Evolutionary conservation across 2,797 vertebrate species (phyloP).

Genomic region (Caiman crocodilus): DNA sequence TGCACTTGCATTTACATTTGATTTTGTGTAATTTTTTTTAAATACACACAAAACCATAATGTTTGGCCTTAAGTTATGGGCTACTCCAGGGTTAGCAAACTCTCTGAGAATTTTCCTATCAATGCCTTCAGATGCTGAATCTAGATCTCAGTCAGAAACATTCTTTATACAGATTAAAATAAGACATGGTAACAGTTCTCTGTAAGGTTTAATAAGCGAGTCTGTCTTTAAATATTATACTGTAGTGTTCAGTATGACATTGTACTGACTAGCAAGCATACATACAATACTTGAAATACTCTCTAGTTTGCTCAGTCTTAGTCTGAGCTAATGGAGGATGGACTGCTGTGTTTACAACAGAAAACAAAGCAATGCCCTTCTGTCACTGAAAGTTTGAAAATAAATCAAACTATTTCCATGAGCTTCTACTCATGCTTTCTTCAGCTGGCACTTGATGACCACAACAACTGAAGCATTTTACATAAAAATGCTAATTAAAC

Average conservation of each 20-base stretch:
- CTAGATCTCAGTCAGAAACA: background rate
- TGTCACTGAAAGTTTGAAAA: background rate
- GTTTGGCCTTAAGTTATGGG: background rate
- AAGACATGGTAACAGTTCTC: background rate
- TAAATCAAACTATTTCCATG: conserved; percentile 22
- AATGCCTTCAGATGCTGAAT: background rate
- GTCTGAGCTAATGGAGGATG: background rate
- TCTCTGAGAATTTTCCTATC: background rate
- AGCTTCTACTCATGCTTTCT: conserved; percentile 32
- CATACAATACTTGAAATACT: background rate
- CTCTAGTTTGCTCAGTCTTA: background rate
- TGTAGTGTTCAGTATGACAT: accelerated
- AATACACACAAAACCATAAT: background rate
- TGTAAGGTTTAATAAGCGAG: background rate
- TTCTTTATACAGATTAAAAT: background rate
- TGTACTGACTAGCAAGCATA: background rate
- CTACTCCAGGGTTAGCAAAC: background rate
- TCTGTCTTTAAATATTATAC: background rate
- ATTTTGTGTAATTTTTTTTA: background rate
- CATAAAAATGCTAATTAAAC: conserved; percentile 52
- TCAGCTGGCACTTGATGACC: conserved; percentile 45
- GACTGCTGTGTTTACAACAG: too few relatives aligned
- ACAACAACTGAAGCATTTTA: conserved; percentile 35
- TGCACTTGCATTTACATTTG: background rate
- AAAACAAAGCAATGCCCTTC: background rate